Evolutionary conservation across 2,888 invertebrate species (phyloP).

Genomic region (Listrodromus nycthemerus): DNA sequence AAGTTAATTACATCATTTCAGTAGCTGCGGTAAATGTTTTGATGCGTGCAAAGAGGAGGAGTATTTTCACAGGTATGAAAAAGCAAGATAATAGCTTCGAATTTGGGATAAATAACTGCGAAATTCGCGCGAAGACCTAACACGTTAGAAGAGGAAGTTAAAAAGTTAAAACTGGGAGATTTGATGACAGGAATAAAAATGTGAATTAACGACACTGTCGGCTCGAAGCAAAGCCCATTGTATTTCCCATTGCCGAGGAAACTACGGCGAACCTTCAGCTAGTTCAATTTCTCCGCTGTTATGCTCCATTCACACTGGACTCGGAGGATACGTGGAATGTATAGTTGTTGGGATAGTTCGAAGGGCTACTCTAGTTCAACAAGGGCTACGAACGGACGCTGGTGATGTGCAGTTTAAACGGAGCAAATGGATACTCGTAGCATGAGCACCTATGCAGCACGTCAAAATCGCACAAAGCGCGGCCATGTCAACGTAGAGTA

Average conservation of each 20-base stretch:
- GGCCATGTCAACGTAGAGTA: neutral
- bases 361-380: too few species aligned
- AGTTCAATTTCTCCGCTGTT: conserved; percentile 27
- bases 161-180: neutral
- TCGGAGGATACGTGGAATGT: conserved; percentile 28
- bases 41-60: neutral
- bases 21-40: neutral
- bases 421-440: conserved; percentile 14
- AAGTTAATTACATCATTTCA: neutral
- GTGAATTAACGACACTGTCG: conserved; percentile 31
- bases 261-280: conserved; percentile 39
- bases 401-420: conserved; percentile 33
- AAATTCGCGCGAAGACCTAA: conserved; percentile 25
- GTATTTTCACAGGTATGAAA: neutral
- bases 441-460: conserved; percentile 7
- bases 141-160: conserved; percentile 1
- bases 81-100: neutral
- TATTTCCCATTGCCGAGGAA: conserved; percentile 35
- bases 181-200: conserved; percentile 22
- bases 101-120: conserved; percentile 23
- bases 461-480: conserved; percentile 42
- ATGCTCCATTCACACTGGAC: conserved; percentile 21
- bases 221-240: conserved; percentile 27
- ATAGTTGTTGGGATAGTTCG: conserved; percentile 45
- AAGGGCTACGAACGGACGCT: too few species aligned